Evolutionary conservation across 2,888 invertebrate species (phyloP).

Genomic region (Brachycybe producta): DNA sequence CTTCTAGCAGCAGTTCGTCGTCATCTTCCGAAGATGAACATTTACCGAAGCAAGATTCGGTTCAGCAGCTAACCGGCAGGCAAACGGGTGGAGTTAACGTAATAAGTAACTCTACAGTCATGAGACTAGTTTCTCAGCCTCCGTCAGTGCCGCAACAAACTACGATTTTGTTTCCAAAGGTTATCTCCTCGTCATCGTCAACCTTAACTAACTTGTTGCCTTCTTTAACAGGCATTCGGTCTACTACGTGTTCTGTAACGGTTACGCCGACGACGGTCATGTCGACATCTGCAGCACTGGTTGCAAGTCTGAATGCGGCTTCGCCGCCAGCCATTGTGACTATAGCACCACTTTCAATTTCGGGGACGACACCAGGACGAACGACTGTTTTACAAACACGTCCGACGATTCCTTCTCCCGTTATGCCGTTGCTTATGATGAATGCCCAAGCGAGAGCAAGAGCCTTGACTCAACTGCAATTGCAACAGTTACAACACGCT

Average conservation of each 20-base stretch:
- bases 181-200: too few species aligned
- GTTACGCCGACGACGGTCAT: conserved; percentile 7
- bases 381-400: not conserved
- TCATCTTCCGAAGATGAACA: too few species aligned
- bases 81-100: too few species aligned
- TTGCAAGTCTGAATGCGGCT: not conserved
- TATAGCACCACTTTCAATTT: conserved; percentile 3
- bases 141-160: too few species aligned
- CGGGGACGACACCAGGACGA: not conserved
- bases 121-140: too few species aligned
- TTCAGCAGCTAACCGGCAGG: too few species aligned
- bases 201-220: too few species aligned
- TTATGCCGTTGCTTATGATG: not conserved
- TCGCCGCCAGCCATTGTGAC: conserved; percentile 12
- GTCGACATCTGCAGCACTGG: not conserved
- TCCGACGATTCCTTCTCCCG: not conserved
- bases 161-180: too few species aligned
- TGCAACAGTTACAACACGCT: conserved; percentile 9
- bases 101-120: too few species aligned
- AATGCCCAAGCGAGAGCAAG: not conserved
- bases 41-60: too few species aligned
- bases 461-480: conserved; percentile 4
- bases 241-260: conserved; percentile 6
- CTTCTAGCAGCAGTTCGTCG: too few species aligned
- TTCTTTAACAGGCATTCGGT: conserved; percentile 1